phyloP scores from a whole-genome alignment of 1,140 invertebrate species.

The Zaprionus camerounensis region DNA sequence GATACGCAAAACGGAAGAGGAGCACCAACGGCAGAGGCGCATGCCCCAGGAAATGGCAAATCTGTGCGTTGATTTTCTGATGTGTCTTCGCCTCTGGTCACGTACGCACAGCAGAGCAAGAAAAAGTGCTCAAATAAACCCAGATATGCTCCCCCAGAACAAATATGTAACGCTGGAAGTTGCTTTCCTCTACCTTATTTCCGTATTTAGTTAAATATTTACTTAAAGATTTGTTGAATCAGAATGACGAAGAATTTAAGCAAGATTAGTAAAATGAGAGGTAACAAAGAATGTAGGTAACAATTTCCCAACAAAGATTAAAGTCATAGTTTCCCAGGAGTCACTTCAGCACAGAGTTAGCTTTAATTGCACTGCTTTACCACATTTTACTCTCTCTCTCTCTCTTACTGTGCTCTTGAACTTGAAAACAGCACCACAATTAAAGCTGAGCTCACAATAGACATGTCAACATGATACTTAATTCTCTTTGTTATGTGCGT shows the following conservation, averaged over 20 bases:
- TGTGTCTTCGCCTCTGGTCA: constrained; percentile 32
- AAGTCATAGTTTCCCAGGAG: no score
- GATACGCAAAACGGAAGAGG: not conserved
- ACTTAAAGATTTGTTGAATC: not conserved
- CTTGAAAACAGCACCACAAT: not conserved
- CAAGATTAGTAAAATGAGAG: no score
- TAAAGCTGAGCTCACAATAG: constrained; percentile 2
- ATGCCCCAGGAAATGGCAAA: constrained; percentile 29
- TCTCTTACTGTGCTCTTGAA: not conserved
- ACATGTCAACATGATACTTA: not conserved
- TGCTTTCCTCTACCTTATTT: not conserved
- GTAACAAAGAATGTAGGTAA: no score
- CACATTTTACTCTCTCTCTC: not conserved
- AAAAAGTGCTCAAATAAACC: constrained; percentile 12
- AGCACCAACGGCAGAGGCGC: not conserved
- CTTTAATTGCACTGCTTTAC: not conserved
- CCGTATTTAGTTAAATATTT: not conserved
- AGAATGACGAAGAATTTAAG: not conserved
- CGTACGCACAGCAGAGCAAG: constrained; percentile 23
- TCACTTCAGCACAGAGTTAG: no score
- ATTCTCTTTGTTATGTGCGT: not conserved
- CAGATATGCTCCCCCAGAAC: not conserved
- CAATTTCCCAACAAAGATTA: no score
- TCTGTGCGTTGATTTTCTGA: constrained; percentile 41
- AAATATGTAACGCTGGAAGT: not conserved